Base-by-base conservation (phyloP, 1,140 invertebrate species). In the Sarcophaga peregrina region DNA sequence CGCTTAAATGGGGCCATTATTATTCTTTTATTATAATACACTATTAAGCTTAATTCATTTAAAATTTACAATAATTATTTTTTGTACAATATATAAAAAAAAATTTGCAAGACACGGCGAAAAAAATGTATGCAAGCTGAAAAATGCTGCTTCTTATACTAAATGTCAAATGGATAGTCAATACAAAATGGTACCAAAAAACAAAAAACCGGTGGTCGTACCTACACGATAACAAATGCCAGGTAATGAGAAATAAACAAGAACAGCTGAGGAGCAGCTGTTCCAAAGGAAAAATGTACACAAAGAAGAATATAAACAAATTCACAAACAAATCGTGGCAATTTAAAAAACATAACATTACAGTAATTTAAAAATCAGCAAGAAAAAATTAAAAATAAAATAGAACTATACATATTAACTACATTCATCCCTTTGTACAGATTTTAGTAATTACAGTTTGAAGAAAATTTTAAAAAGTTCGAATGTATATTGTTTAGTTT, bases 1-100 rank as follows among this genome's bases (percentile, higher is more conserved):
- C 88, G 86, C 82, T 88, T 88, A 76, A 87, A 88, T 15, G 87
- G 87, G 80, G 87, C 85, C 87, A 88, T 88, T n/a, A 48, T 25
- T 86, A 20, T 81, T 72, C 25, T 80, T 83, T 83, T 84, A 50
- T 45, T 50, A 75, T 45, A 37, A 84, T 47, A 50, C 47, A 52
- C 48, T 78, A 52, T 52, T 78, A 50, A 78, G 15, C 46, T 50
- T 78, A 78, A 78, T 50, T 78, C 75, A 78, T 78, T 78, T 78
- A 78, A 17, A 78, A 78, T 78, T 78, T 78, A 78, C 75, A 78
- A 78, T 78, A 78, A 78, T 50, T 45, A 50, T 25, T 78, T 52
- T 78, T 78, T 78, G 48, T 78, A 78, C 75, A 78, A 78, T 50
- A 50, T 78, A 50, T 78, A 78, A 76, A 78, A 76, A 46, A 50